phyloP scores from a whole-genome alignment of 2,888 invertebrate genomes.

The Eristalis tenax region DNA sequence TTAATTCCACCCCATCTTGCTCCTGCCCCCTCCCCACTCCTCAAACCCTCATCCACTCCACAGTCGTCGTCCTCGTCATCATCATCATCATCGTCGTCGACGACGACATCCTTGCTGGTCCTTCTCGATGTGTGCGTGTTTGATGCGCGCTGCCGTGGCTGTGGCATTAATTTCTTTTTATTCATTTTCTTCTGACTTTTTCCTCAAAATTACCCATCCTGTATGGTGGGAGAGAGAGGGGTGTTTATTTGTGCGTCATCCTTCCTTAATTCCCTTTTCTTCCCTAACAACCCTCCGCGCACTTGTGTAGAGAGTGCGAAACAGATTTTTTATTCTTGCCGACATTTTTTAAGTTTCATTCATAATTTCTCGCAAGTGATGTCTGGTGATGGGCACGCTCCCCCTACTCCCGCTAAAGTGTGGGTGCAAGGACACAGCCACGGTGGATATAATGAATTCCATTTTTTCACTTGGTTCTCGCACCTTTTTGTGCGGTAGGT shows the following conservation, averaged over 20 bases:
- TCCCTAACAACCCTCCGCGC: not conserved
- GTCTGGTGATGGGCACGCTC: slow-evolving; percentile 46
- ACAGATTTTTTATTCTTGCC: slow-evolving; percentile 40
- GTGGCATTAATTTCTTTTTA: slow-evolving; percentile 53
- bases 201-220: slow-evolving; percentile 43
- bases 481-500: slow-evolving; percentile 19
- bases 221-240: not conserved
- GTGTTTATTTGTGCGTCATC: slow-evolving; percentile 16
- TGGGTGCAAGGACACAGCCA: slow-evolving; percentile 34
- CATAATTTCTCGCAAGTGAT: slow-evolving; percentile 51
- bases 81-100: not conserved
- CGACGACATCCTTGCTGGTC: not conserved
- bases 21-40: not conserved
- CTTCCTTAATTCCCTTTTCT: not conserved
- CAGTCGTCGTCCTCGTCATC: slow-evolving; percentile 6
- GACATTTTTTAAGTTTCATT: slow-evolving; percentile 63
- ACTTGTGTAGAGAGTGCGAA: slow-evolving; percentile 17
- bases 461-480: slow-evolving; percentile 20
- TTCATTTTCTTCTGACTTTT: slow-evolving; percentile 33
- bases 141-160: not conserved
- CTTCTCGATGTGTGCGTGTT: not conserved
- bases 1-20: slow-evolving; percentile 34
- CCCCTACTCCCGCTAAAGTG: not conserved
- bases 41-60: not conserved
- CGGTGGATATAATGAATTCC: slow-evolving; percentile 31